Percentiles rank a stretch among this genome's conserved stretches.
phyloP scores from a whole-genome alignment of 2,113 vertebrate species.

The Gymnogyps californianus region DNA sequence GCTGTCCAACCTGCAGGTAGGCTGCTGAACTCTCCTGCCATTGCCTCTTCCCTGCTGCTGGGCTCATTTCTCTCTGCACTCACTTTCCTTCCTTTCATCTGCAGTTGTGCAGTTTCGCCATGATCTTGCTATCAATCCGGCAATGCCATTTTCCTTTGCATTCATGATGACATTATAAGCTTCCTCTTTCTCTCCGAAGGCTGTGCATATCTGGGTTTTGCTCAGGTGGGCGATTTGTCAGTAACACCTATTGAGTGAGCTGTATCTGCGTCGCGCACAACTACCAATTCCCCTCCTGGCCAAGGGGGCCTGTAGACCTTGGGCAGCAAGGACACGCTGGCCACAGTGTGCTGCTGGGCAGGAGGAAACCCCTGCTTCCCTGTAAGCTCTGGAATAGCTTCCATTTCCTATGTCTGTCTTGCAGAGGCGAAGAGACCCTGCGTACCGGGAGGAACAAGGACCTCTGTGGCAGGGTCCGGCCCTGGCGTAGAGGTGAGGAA shows the following conservation, averaged over 20 bases:
- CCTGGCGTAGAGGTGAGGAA: not conserved
- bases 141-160: not conserved
- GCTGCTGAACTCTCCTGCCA: not conserved
- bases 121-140: not conserved
- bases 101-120: accelerated
- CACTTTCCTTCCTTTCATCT: not conserved
- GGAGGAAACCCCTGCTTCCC: not conserved
- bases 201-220: not conserved
- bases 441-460: accelerated
- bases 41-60: not conserved
- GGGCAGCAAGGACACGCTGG: not conserved
- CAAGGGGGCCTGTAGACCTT: accelerated
- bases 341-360: not conserved
- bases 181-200: not conserved
- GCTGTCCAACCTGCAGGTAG: not conserved
- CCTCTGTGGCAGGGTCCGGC: not conserved
- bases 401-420: not conserved
- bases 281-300: not conserved
- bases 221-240: not conserved
- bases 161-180: not conserved
- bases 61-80: not conserved
- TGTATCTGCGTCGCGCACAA: not conserved
- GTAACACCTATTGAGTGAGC: not conserved
- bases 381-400: not conserved
- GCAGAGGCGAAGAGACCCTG: not conserved